A percentile compares a stretch with the other conserved stretches of the same genome.
These are phyloP conservation scores for Periplaneta americana DNA, from an alignment of 1,140 invertebrate species.

Conservation along the genomic window DNA sequence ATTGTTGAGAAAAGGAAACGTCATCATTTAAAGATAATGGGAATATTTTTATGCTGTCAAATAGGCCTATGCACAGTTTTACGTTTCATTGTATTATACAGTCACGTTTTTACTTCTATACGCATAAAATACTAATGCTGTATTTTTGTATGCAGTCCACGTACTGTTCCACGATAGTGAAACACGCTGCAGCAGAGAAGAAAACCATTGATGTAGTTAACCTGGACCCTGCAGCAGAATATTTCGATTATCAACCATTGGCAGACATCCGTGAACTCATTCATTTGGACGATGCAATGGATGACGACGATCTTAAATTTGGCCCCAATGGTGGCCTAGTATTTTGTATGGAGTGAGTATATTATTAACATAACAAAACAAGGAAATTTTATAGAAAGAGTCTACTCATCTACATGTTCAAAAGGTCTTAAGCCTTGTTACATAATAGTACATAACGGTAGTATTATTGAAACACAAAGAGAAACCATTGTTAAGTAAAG, in stretches of 20 bases:
- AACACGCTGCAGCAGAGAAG: conserved; percentile 70
- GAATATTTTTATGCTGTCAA: too few relatives aligned
- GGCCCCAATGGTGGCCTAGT: conserved; percentile 97
- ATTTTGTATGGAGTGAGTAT: conserved; percentile 90
- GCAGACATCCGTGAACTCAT: conserved; percentile 92
- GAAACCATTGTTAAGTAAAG: too few relatives aligned
- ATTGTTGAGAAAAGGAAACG: too few relatives aligned
- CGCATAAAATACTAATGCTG: conserved; percentile 3
- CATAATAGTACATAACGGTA: too few relatives aligned
- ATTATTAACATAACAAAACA: too few relatives aligned
- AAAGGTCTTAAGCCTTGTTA: too few relatives aligned
- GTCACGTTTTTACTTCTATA: not conserved
- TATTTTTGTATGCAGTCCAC: conserved; percentile 65
- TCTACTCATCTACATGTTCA: too few relatives aligned
- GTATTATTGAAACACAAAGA: too few relatives aligned
- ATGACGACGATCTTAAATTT: conserved; percentile 90
- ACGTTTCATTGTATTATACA: conserved; percentile 1
- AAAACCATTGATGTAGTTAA: conserved; percentile 85
- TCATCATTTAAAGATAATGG: too few relatives aligned
- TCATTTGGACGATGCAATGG: conserved; percentile 93
- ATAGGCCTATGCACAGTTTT: too few relatives aligned
- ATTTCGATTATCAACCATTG: conserved; percentile 85
- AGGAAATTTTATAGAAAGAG: too few relatives aligned
- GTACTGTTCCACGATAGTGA: conserved; percentile 86
- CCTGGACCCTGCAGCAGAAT: conserved; percentile 95